Base-by-base conservation (phyloP, 2,113 vertebrate genomes). In the Centropus bengalensis region DNA sequence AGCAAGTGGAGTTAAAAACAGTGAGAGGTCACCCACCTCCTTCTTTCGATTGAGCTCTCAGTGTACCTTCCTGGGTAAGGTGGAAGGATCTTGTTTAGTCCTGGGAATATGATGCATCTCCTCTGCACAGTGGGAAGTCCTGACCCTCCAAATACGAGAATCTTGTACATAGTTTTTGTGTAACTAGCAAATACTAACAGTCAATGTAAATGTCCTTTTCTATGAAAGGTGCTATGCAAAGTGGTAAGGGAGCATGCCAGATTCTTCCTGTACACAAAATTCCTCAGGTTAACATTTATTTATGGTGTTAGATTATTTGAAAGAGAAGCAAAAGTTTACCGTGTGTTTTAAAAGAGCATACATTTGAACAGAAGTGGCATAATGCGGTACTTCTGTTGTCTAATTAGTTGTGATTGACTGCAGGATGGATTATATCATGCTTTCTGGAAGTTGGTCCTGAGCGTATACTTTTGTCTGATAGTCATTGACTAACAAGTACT, bases 341-440 rank as follows among this genome's bases (percentile, higher is more conserved):
- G 4, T 59, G 2, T 36, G 10, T 28, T 66, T 76, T 63, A 33
- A 63, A 70, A 73, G 9, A 36, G 16, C 9, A 5, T 12, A 8
- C 6, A 32, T 71, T 95, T 63, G 14, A 86, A 38, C 19, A 71
- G 47, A 76, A 9, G 5, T 13, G 14, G 1, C 4, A 2, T 23
- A 15, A 52, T 32, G 40, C 9, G 14, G 5, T 47, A 26, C 17
- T 51, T 88, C 19, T 58, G 24, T 51, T 38, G 5, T 30, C 15
- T 71, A 23, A 30, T 19, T 78, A 7, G 47, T 82, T 77, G 55
- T 73, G 32, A 86, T 5, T 75, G 30, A 32, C 27, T 52, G 33
- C 38, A 68, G 0, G 49, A 60, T 44, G 40, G 11, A 66, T 27
- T 30, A 47, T 5, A 75, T 1, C 2, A 15, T 64, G 38, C 9